phyloP scores from a whole-genome alignment of 2,888 invertebrate species.

The Athalia cordata region DNA sequence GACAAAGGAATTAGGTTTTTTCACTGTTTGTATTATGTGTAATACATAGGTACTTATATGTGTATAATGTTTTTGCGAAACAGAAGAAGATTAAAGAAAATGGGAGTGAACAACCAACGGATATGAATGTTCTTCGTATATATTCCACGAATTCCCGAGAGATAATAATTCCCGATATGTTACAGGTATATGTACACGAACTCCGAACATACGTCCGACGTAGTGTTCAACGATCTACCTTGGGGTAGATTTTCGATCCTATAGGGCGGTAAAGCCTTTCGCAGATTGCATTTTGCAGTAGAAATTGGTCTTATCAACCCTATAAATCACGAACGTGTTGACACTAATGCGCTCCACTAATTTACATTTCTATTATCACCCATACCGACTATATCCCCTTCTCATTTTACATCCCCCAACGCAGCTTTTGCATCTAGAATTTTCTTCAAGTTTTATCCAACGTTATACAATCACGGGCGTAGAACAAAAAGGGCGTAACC shows the following conservation, averaged over 20 bases:
- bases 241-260: not conserved
- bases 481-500: too few relatives aligned
- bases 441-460: not conserved
- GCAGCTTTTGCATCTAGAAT: not conserved
- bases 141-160: not conserved
- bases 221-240: not conserved
- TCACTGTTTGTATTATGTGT: too few relatives aligned
- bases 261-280: not conserved
- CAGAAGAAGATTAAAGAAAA: not conserved
- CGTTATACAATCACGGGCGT: too few relatives aligned
- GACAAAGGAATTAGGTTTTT: too few relatives aligned
- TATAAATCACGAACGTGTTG: constrained; percentile 34
- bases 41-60: too few relatives aligned
- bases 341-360: constrained; percentile 37
- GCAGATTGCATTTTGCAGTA: not conserved
- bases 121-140: too few relatives aligned
- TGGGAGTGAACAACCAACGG: not conserved
- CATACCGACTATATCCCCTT: not conserved
- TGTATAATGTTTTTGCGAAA: too few relatives aligned
- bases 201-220: not conserved
- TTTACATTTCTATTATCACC: constrained; percentile 40
- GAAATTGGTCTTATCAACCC: constrained; percentile 38
- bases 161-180: constrained; percentile 28
- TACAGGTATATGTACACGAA: not conserved
- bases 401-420: not conserved